Base-by-base conservation (phyloP, 2,113 vertebrate species). In the Gadus macrocephalus region DNA sequence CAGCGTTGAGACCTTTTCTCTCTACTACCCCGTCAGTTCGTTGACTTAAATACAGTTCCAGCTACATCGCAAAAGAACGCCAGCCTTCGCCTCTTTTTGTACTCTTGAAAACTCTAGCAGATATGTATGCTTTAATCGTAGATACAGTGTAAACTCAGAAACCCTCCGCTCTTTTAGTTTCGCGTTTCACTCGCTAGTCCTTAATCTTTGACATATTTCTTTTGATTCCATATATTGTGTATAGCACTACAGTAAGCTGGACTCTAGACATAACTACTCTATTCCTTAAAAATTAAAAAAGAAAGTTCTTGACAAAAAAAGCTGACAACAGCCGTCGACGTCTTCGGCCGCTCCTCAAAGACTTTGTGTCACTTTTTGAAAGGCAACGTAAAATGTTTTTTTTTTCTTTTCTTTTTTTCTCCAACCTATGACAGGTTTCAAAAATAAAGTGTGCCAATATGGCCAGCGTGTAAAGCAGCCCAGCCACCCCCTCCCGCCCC, bases 381-480 rank as follows among this genome's bases (percentile, higher is more conserved):
- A 93, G 91, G 92, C 92, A 92, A 91, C 89, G 85, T 85, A 92
- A 92, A 91, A 88, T 86, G 83, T 69, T 84, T 72, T 66, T 69
- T 83, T 72, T 78, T 69, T 82, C 76, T 81, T 72, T 68, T 7
- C 19, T 62, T 62, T n/a, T 20, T 53, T 77, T 72, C 71, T 84
- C 75, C 82, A 78, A 80, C 62, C 59, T 60, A 53, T 62, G 62
- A 78, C 74, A 70, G 75, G 72, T 74, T 78, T 84, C 79, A 83
- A 74, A 65, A 25, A 78, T 74, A 80, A 76, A 79, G 73, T 78
- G 79, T 76, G 86, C 84, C 89, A 86, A 88, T 89, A 84, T 86
- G 87, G 88, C 84, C 74, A 83, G 79, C 83, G 86, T 78, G 72
- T 81, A 80, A 83, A 80, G 81, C 86, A 77, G 84, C 85, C 42